Evolutionary conservation across 2,888 invertebrate species (phyloP).

Genomic region (Poecilus cupreus): DNA sequence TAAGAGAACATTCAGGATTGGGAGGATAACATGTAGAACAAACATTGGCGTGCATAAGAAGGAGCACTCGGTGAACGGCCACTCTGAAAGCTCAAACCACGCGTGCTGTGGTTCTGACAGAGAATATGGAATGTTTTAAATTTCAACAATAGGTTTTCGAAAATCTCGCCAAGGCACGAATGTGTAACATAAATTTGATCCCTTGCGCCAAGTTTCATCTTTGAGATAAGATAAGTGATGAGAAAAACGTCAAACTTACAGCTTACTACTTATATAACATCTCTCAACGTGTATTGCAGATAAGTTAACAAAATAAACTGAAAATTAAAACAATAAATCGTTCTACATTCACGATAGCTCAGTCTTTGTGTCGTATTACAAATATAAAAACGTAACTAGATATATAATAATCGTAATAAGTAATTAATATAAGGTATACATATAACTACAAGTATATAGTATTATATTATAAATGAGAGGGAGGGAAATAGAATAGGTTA

Average conservation of each 20-base stretch:
- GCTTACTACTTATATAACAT: slow-evolving; percentile 20
- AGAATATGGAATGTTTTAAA: slow-evolving; percentile 52
- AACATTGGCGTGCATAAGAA: slow-evolving; percentile 35
- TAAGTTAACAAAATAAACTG: slow-evolving; percentile 54
- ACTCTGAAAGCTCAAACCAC: slow-evolving; percentile 44
- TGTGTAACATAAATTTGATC: slow-evolving; percentile 48
- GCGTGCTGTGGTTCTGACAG: slow-evolving; percentile 37
- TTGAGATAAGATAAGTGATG: background rate
- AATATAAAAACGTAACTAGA: slow-evolving; percentile 57
- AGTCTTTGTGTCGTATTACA: slow-evolving; percentile 55
- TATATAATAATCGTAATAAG: slow-evolving; percentile 56
- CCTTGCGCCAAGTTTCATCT: slow-evolving; percentile 38
- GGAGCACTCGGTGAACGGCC: slow-evolving; percentile 43
- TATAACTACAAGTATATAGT: slow-evolving; percentile 51
- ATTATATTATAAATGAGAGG: slow-evolving; percentile 26
- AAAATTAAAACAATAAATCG: slow-evolving; percentile 48
- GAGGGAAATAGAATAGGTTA: slow-evolving; percentile 15
- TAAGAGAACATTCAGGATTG: slow-evolving; percentile 59
- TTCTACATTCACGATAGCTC: slow-evolving; percentile 49
- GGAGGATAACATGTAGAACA: slow-evolving; percentile 38
- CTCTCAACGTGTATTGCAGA: slow-evolving; percentile 48
- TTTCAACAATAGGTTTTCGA: slow-evolving; percentile 34
- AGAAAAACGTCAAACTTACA: slow-evolving; percentile 4
- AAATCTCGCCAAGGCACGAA: slow-evolving; percentile 52
- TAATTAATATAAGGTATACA: slow-evolving; percentile 56